A percentile compares a stretch with the other conserved stretches of the same genome.
These are phyloP conservation scores for Sebastes alutus DNA, from an alignment of 2,797 vertebrate genomes.

Conservation along the genomic window DNA sequence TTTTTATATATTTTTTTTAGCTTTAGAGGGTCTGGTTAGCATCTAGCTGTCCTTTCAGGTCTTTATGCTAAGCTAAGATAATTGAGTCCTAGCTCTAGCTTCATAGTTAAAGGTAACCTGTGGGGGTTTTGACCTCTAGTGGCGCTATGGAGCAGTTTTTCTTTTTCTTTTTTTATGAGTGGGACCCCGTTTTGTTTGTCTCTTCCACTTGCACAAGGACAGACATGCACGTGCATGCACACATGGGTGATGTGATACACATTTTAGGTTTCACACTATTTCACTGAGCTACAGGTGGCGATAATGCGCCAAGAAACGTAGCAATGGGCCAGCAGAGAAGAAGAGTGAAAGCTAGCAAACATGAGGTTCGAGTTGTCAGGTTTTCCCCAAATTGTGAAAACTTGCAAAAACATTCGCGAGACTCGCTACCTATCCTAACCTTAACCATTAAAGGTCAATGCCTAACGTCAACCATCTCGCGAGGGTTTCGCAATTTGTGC, in stretches of 20 bases:
- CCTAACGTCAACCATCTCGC: not conserved
- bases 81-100: not conserved
- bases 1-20: no score
- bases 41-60: no score
- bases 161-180: not conserved
- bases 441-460: not conserved
- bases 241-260: not conserved
- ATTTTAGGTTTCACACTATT: not conserved
- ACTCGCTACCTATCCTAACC: not conserved
- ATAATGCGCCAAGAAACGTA: not conserved
- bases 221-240: not conserved
- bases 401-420: not conserved
- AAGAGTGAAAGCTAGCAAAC: not conserved
- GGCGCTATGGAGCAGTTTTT: not conserved
- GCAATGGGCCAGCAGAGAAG: not conserved
- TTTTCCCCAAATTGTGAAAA: no score
- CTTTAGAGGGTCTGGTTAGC: no score
- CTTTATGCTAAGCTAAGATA: not conserved
- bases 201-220: not conserved
- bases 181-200: not conserved
- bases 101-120: no score
- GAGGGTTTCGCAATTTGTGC: not conserved
- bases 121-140: not conserved
- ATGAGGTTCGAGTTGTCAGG: not conserved
- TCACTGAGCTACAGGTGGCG: not conserved